Conservation (phyloP, 2,113 vertebrate genomes). For the Erythrocercus mccallii region DNA sequence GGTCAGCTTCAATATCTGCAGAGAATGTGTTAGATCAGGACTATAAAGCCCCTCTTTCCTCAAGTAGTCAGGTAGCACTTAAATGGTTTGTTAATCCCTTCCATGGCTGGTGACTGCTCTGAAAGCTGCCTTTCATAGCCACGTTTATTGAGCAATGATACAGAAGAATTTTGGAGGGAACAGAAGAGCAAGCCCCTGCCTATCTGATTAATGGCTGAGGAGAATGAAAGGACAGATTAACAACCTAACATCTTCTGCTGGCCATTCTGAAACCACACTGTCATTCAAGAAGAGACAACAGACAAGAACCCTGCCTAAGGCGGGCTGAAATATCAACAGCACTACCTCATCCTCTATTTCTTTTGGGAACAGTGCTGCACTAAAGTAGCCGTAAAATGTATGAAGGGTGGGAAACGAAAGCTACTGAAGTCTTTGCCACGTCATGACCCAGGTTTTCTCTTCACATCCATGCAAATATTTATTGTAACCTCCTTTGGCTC, state of each 20-base stretch:
- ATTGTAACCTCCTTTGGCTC: not conserved
- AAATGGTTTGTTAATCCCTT: not conserved
- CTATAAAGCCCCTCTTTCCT: not conserved
- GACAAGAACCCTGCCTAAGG: not conserved
- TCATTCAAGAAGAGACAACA: not conserved
- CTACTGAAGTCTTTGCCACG: not conserved
- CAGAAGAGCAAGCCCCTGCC: not conserved
- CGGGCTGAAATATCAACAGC: not conserved
- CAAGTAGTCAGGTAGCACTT: not conserved
- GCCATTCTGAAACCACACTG: not conserved
- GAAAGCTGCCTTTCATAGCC: not conserved
- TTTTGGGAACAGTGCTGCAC: not conserved
- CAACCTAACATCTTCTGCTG: not conserved
- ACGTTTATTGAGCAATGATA: not conserved
- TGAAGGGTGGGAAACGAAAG: not conserved
- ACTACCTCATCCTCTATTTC: not conserved
- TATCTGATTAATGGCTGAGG: not conserved
- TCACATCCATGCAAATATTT: not conserved
- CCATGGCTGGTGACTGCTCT: not conserved
- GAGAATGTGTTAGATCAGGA: not conserved
- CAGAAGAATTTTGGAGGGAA: not conserved
- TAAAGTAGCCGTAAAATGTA: not conserved
- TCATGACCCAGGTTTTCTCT: not conserved
- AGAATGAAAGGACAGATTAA: not conserved
- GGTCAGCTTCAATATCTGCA: constrained; percentile 1